These are phyloP conservation scores for Cydia amplana DNA, from an alignment of 1,140 invertebrate genomes.

Conservation along the genomic window DNA sequence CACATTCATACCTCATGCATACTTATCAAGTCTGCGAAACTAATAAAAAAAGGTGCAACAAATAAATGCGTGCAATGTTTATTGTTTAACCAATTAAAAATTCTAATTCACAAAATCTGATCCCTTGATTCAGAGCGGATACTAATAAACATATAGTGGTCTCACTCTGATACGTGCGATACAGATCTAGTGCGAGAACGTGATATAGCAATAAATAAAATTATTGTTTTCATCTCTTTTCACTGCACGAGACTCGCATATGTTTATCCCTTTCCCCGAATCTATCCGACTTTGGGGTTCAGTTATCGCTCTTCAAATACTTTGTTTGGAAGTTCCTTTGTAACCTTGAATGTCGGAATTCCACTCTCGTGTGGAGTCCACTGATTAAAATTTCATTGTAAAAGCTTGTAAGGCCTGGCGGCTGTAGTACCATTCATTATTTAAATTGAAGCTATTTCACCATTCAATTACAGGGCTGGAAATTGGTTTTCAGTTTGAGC, in stretches of 20 bases:
- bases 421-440: conserved; percentile 15
- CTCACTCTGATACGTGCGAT: conserved; percentile 54
- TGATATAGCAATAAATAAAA: conserved; percentile 77
- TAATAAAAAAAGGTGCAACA: conserved; percentile 1
- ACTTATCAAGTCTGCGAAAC: neutral
- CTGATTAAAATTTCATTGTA: conserved; percentile 32
- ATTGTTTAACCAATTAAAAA: conserved; percentile 38
- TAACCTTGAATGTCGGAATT: conserved; percentile 74
- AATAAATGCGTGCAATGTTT: conserved; percentile 19
- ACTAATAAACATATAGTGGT: conserved; percentile 50
- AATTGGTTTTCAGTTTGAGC: neutral
- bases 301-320: conserved; percentile 73
- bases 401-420: conserved; percentile 4
- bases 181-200: conserved; percentile 56
- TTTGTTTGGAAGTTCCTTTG: conserved; percentile 66
- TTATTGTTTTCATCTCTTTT: conserved; percentile 51
- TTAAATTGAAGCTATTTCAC: conserved; percentile 7
- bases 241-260: neutral
- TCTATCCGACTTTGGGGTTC: conserved; percentile 57
- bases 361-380: conserved; percentile 47
- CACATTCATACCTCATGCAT: too few species aligned
- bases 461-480: conserved; percentile 9
- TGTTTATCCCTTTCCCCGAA: conserved; percentile 49
- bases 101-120: conserved; percentile 48
- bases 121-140: conserved; percentile 42